phyloP scores from a whole-genome alignment of 2,797 vertebrate genomes.

The Trachurus trachurus region DNA sequence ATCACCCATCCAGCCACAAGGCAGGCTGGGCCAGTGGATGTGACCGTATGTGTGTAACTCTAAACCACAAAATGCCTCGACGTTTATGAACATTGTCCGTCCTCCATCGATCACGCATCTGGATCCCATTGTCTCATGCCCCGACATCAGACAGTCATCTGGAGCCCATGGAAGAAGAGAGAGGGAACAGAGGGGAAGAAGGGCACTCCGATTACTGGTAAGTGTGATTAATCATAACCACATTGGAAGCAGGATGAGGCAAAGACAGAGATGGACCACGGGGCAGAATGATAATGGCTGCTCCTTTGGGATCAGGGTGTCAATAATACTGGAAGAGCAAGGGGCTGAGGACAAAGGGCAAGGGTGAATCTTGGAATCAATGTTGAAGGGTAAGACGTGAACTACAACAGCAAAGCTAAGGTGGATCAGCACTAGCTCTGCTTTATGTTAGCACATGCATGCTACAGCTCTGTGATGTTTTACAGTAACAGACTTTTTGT shows the following conservation, averaged over 20 bases:
- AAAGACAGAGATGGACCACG: conserved; percentile 68
- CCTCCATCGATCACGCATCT: conserved; percentile 84
- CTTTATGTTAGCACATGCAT: conserved; percentile 39
- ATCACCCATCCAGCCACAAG: conserved; percentile 74
- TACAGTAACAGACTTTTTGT: background rate
- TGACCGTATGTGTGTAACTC: conserved; percentile 75
- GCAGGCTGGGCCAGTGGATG: conserved; percentile 58
- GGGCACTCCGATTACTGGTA: conserved; percentile 80
- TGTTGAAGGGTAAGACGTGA: conserved; percentile 34
- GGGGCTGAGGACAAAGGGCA: conserved; percentile 34
- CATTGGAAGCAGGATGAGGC: conserved; percentile 68
- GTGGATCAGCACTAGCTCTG: conserved; percentile 40
- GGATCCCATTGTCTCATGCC: conserved; percentile 83
- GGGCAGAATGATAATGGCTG: conserved; percentile 67
- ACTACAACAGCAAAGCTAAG: conserved; percentile 39
- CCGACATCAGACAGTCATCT: conserved; percentile 81
- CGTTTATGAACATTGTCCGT: conserved; percentile 75
- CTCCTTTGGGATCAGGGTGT: conserved; percentile 48
- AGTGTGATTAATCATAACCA: conserved; percentile 80
- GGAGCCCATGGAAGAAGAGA: conserved; percentile 71
- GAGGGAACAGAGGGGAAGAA: conserved; percentile 62
- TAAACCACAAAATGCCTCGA: conserved; percentile 77
- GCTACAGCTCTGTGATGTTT: background rate
- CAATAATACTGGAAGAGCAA: conserved; percentile 34
- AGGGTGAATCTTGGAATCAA: conserved; percentile 1